These are phyloP conservation scores for Dendrocincla fuliginosa DNA, from an alignment of 2,797 vertebrate genomes.

Conservation along the genomic window DNA sequence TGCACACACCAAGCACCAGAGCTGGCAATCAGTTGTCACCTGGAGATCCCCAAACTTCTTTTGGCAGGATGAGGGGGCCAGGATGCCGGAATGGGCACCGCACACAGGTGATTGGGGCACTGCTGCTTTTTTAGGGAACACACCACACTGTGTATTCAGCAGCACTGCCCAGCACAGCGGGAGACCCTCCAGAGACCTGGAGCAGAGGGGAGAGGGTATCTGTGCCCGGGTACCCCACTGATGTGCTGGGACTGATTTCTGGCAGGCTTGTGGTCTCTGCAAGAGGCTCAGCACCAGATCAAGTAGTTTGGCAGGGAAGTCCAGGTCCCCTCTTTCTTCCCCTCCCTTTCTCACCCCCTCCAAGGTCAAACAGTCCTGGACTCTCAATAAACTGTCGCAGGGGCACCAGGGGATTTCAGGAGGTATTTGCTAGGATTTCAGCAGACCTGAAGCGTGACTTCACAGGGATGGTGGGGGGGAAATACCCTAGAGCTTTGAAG, in stretches of 20 bases:
- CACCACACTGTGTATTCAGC: accelerated
- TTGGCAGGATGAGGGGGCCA: neutral
- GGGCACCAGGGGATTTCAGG: slow-evolving; percentile 16
- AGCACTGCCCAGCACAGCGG: neutral
- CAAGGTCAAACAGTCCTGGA: slow-evolving; percentile 27
- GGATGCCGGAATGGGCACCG: neutral
- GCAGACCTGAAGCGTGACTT: slow-evolving; percentile 31
- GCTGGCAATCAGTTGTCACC: neutral
- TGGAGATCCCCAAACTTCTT: neutral
- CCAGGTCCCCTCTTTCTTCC: neutral
- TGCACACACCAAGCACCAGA: neutral
- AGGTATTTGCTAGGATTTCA: slow-evolving; percentile 54
- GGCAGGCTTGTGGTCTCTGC: neutral
- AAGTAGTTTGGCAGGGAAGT: neutral
- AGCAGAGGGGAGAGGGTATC: neutral
- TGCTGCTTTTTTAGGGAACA: neutral
- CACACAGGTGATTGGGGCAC: accelerated
- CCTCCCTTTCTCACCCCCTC: neutral
- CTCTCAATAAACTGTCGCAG: neutral
- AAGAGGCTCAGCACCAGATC: neutral
- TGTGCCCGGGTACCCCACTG: neutral
- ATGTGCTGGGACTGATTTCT: neutral
- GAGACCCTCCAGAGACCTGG: neutral
- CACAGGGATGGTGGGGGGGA: neutral
- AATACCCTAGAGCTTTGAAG: slow-evolving; percentile 17